Conservation (phyloP, 1,140 invertebrate species). For the Drosophila murphyi region DNA sequence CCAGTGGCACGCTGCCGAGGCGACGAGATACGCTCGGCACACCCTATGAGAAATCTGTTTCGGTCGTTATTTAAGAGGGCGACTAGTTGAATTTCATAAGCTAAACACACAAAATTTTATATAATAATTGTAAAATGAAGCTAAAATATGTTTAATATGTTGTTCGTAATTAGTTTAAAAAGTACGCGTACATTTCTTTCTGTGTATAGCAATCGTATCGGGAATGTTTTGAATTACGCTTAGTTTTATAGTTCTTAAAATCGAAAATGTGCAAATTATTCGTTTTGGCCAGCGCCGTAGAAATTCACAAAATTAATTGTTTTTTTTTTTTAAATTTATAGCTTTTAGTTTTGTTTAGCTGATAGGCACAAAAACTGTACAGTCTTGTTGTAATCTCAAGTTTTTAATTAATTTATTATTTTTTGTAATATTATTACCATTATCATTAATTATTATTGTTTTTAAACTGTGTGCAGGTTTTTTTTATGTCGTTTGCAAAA, state of each 20-base stretch:
- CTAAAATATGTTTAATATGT: constrained; percentile 46
- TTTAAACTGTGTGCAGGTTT: constrained; percentile 72
- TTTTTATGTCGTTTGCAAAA: constrained; percentile 76
- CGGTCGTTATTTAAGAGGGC: constrained; percentile 87
- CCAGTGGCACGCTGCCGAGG: constrained; percentile 85
- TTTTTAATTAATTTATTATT: constrained; percentile 74
- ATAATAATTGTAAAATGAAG: constrained; percentile 52
- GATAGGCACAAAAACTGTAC: constrained; percentile 61
- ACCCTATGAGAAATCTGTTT: constrained; percentile 89
- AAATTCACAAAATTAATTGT: constrained; percentile 43
- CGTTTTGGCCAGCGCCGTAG: constrained; percentile 52
- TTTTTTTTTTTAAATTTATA: constrained; percentile 47
- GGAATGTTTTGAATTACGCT: constrained; percentile 55
- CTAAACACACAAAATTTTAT: constrained; percentile 25
- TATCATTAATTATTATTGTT: constrained; percentile 60
- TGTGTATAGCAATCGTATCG: constrained; percentile 56
- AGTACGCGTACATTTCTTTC: constrained; percentile 24
- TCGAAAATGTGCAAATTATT: constrained; percentile 54
- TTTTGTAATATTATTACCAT: constrained; percentile 55
- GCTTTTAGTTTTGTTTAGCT: constrained; percentile 57
- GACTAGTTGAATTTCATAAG: constrained; percentile 64
- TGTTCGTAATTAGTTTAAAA: constrained; percentile 65
- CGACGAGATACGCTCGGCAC: constrained; percentile 85
- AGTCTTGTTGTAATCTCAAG: constrained; percentile 82
- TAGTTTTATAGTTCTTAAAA: constrained; percentile 51